These are phyloP conservation scores for Periophthalmus magnuspinnatus DNA, from an alignment of 2,797 vertebrate species.

Conservation along the genomic window DNA sequence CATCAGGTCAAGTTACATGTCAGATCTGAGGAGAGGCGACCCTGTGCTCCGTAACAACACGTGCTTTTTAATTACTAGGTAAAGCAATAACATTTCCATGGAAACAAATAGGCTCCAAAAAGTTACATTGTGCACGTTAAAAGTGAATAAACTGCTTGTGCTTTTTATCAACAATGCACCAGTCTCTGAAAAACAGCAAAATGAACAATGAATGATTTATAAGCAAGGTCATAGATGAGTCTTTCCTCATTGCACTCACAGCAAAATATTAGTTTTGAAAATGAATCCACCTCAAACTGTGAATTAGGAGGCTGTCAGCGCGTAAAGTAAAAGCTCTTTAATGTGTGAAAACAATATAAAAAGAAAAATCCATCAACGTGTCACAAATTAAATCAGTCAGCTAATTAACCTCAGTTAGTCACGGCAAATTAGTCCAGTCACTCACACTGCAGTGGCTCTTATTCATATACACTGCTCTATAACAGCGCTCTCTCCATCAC, in stretches of 20 bases:
- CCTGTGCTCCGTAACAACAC: too few relatives aligned
- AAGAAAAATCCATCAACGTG: constrained; percentile 10
- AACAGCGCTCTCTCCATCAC: not conserved
- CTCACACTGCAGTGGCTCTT: not conserved
- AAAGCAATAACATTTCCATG: too few relatives aligned
- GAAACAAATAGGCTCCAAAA: too few relatives aligned
- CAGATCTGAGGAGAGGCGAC: too few relatives aligned
- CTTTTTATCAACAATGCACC: not conserved
- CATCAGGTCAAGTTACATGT: too few relatives aligned
- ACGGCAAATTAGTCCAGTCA: constrained; percentile 7
- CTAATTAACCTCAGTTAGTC: constrained; percentile 16
- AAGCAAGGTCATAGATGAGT: not conserved
- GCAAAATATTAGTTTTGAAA: not conserved
- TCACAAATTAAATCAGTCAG: constrained; percentile 14
- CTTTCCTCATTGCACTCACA: not conserved
- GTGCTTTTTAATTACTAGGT: too few relatives aligned
- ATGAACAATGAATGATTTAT: not conserved
- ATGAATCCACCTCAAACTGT: constrained; percentile 1
- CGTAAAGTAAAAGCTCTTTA: not conserved
- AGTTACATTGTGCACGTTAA: too few relatives aligned
- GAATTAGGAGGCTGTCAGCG: not conserved
- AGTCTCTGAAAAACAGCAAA: not conserved
- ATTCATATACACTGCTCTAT: not conserved
- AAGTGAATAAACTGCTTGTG: too few relatives aligned
- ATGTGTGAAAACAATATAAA: constrained; percentile 10